These are phyloP conservation scores for Erebia palarica DNA, from an alignment of 2,888 invertebrate species.

Conservation along the genomic window DNA sequence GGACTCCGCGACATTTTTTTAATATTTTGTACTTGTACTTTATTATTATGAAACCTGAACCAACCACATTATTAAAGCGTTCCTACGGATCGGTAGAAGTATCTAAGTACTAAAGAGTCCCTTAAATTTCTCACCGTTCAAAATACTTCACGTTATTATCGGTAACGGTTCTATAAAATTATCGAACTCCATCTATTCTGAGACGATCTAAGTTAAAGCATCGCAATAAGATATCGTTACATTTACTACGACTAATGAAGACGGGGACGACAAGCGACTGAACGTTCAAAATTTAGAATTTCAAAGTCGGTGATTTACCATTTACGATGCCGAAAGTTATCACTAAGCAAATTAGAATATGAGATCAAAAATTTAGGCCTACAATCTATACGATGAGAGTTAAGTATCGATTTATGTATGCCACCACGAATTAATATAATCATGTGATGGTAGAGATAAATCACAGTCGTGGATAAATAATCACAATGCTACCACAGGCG, in stretches of 20 bases:
- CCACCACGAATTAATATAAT: constrained; percentile 69
- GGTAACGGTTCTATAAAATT: constrained; percentile 74
- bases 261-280: constrained; percentile 69
- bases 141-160: constrained; percentile 64
- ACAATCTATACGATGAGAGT: constrained; percentile 74
- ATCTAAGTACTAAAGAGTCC: constrained; percentile 58
- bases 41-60: constrained; percentile 63
- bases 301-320: constrained; percentile 71
- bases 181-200: constrained; percentile 74
- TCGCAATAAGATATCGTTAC: constrained; percentile 81
- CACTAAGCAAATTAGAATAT: constrained; percentile 83
- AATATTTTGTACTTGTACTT: constrained; percentile 71
- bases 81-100: constrained; percentile 64
- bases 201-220: constrained; percentile 80
- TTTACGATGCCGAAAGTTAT: constrained; percentile 75
- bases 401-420: constrained; percentile 77
- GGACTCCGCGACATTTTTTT: constrained; percentile 61
- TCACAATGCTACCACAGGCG: constrained; percentile 79
- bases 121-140: constrained; percentile 58
- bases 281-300: constrained; percentile 68
- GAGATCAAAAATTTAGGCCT: constrained; percentile 83
- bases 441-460: constrained; percentile 77
- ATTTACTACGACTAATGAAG: constrained; percentile 71
- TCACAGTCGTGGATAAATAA: constrained; percentile 77
- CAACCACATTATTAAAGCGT: constrained; percentile 49